These are phyloP conservation scores for Schizotus pectinicornis DNA, from an alignment of 2,888 invertebrate genomes.

Conservation along the genomic window DNA sequence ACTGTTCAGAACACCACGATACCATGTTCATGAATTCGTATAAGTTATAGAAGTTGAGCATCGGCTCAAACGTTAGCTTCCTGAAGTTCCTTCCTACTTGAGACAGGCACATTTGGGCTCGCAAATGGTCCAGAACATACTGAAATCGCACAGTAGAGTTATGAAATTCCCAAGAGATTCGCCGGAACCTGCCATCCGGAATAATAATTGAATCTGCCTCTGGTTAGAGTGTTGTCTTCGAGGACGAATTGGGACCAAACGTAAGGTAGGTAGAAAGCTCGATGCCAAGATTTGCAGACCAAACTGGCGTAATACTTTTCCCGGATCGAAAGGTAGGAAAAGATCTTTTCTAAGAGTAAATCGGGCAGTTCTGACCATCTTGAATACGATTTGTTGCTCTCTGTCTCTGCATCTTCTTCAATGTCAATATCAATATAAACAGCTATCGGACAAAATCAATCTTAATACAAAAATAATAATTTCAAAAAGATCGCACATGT, in stretches of 20 bases:
- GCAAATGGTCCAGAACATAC: constrained; percentile 75
- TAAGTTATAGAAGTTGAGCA: constrained; percentile 79
- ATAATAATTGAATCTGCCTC: constrained; percentile 79
- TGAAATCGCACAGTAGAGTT: constrained; percentile 52
- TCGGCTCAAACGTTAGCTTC: constrained; percentile 72
- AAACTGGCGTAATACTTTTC: constrained; percentile 78
- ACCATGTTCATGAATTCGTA: constrained; percentile 85
- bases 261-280: constrained; percentile 73
- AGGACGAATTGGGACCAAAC: constrained; percentile 79
- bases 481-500: constrained; percentile 31
- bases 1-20: constrained; percentile 73
- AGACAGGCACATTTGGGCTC: constrained; percentile 73
- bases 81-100: constrained; percentile 72
- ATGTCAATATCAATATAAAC: constrained; percentile 52
- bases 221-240: constrained; percentile 74
- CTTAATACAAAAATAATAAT: constrained; percentile 8
- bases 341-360: constrained; percentile 75
- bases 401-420: constrained; percentile 55
- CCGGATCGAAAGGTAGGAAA: constrained; percentile 69
- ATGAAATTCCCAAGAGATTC: constrained; percentile 19
- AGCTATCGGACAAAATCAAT: constrained; percentile 36
- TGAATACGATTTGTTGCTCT: constrained; percentile 59
- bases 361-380: constrained; percentile 74
- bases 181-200: constrained; percentile 75
- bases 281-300: constrained; percentile 71